Conservation (phyloP, 2,888 invertebrate species). For the Penaeus monodon region DNA sequence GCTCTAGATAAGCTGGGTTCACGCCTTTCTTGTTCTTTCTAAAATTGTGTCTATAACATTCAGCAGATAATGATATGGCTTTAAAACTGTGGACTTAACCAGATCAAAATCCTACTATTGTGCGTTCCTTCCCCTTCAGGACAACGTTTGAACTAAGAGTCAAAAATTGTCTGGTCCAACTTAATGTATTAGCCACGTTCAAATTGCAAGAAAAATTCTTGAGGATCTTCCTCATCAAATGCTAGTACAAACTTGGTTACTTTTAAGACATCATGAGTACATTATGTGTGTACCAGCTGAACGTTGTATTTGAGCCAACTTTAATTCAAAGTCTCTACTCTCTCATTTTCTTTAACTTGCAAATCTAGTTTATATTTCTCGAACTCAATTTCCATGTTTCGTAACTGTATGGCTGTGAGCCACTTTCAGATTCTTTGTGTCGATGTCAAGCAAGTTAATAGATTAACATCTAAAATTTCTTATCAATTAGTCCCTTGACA, state of each 20-base stretch:
- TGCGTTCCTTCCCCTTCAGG: neutral
- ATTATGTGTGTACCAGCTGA: too few species aligned
- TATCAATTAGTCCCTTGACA: too few species aligned
- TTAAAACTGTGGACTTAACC: neutral
- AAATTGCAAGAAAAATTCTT: constrained; percentile 18
- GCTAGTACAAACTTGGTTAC: neutral
- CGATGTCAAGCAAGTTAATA: too few species aligned
- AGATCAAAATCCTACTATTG: neutral
- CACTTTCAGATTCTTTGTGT: too few species aligned
- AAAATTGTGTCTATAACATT: neutral
- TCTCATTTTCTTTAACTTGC: too few species aligned
- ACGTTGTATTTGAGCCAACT: too few species aligned
- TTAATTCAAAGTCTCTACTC: too few species aligned
- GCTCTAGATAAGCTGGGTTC: neutral
- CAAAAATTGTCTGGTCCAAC: neutral
- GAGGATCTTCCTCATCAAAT: constrained; percentile 22
- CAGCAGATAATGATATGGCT: neutral
- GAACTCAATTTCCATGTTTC: too few species aligned
- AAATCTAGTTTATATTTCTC: too few species aligned
- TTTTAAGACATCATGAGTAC: too few species aligned
- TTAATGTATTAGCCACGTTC: constrained; percentile 8
- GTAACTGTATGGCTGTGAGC: too few species aligned
- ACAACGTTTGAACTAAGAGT: neutral
- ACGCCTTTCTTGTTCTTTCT: neutral
- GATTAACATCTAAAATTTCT: too few species aligned